Evolutionary conservation across 2,888 invertebrate genomes (phyloP), one percentile per base, ranked within the genome.

Genomic region (Sinohyriopsis cumingii): DNA sequence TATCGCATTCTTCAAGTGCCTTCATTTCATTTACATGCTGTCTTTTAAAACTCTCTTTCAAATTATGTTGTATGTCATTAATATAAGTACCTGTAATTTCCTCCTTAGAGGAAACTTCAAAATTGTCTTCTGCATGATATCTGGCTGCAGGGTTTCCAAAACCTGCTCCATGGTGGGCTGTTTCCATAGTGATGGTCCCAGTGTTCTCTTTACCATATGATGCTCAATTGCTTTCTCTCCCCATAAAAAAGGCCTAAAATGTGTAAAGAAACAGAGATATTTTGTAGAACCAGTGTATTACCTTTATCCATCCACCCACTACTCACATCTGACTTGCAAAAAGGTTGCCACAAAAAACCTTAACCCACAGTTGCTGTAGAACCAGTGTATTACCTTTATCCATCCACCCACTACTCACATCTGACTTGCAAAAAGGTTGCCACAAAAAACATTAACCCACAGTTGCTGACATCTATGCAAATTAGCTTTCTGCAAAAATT

Each of bases 231-330:
- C 96, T 4, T 94, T 93, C 86, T 93, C 93, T 0, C 96, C 96
- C 94, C 95, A 97, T 0, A 96, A 91, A 83, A 94, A 95, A 0
- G 96, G 96, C 76, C 94, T 93, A 87, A 92, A 94, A 69, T 55
- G 55, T 25, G 60, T 54, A 59, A 20, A 33, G 5, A 67, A 53
- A 24, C 5, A 18, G n/a, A 7, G n/a, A 28, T 45, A 24, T 33
- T 65, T 56, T 65, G 55, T 56, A 65, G 57, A 56, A 55, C 56
- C 45, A 12, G 65, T 55, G 45, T 22, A 54, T 65, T 12, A 54
- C 33, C 65, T 55, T n/a, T 69, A 25, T 63, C 55, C 55, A 25
- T 1, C 18, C 22, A 53, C 45, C 45, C 45, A 45, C 9, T 67
- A 66, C n/a, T 2, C 28, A 33, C 55, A 57, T 19, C 19, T 19